Conservation (phyloP, 2,113 vertebrate genomes). For the human (Homo sapiens) region DNA sequence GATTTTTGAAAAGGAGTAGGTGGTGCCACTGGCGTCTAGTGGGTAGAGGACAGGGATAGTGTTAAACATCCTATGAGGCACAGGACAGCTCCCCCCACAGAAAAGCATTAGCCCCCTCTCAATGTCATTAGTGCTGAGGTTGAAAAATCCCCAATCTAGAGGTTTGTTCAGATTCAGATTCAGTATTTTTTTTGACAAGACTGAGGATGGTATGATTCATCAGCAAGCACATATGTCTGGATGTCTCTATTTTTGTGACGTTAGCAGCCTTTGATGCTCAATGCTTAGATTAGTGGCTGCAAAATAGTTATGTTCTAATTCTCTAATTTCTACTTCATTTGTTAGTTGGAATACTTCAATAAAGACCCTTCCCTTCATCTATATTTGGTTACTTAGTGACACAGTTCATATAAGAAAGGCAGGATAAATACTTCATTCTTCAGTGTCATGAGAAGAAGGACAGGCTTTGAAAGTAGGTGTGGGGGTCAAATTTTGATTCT, state of each 20-base stretch:
- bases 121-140: not conserved
- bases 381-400: conserved; percentile 1
- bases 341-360: conserved; percentile 23
- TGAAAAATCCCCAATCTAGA: not conserved
- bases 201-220: not conserved
- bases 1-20: not conserved
- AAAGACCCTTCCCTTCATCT: not conserved
- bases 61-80: not conserved
- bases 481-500: not conserved
- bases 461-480: not conserved
- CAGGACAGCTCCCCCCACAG: not conserved
- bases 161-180: conserved; percentile 1
- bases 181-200: not conserved
- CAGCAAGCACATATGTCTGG: not conserved
- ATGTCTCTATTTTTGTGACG: conserved; percentile 19
- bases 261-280: conserved; percentile 42
- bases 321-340: conserved; percentile 48
- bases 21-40: not conserved
- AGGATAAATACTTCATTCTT: conserved; percentile 18
- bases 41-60: not conserved
- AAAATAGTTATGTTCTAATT: not conserved
- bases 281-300: not conserved
- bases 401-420: conserved; percentile 2
- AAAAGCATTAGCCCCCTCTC: not conserved
- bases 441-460: not conserved